Evolutionary conservation across 2,113 vertebrate genomes (phyloP), one percentile per base, ranked within the genome.

Genomic region (Pterophyllum scalare): DNA sequence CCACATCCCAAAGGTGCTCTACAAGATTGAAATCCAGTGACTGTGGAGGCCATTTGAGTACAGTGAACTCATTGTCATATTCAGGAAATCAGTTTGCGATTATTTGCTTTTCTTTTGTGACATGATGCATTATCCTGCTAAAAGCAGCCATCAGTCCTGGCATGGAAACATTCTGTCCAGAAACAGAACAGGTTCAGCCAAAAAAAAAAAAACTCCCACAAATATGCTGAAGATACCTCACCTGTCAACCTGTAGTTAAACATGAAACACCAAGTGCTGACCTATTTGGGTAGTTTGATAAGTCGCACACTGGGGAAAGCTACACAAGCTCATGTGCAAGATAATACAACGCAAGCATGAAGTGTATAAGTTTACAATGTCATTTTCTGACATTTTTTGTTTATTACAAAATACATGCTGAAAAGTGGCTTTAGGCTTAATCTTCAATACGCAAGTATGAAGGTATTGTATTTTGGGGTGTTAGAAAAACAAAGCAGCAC

Each of bases 91-190:
- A 46, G 9, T 67, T 67, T 46, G 64, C 46, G 5, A 67, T 67
- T 19, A 67, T 70, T 70, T 49, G 64, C 14, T 46, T 43, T 65
- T 14, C 40, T 65, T 65, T 67, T 67, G 64, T 67, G 64, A 46
- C 40, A 38, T 9, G 46, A 46, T 9, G 14, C 7, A 24, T 40
- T 58, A 58, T 58, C 22, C 22, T 58, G 22, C 22, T 24, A n/a
- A 11, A 58, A 24, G n/a, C 56, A 58, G 56, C n/a, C n/a, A 58
- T 6, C 64, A 6, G 40, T 35, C 35, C 6, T 35, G 14, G 31
- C 4, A 1, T 56, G 33, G n/a, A 49, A 70, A 70, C 46, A 24
- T 26, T 46, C 40, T 67, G 64, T 28, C 64, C 40, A 28, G 5
- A 70, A 24, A 20, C 24, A 20, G 9, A 46, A 67, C 22, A 19